These are phyloP conservation scores for Xestia xanthographa DNA, from an alignment of 2,888 invertebrate genomes.

Conservation along the genomic window DNA sequence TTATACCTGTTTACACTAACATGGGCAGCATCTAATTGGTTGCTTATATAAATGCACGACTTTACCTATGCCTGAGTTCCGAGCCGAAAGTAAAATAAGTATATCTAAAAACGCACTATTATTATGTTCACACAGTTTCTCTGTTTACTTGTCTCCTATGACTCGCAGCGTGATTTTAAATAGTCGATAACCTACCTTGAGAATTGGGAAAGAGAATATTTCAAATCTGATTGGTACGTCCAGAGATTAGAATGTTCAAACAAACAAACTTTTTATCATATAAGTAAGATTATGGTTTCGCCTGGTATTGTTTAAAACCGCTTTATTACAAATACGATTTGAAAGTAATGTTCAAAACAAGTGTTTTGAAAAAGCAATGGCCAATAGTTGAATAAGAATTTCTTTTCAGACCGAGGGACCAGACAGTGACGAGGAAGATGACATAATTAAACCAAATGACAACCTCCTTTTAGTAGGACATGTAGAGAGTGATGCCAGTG, in stretches of 20 bases:
- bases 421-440: slow-evolving; percentile 96
- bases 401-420: slow-evolving; percentile 85
- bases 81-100: not conserved
- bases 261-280: not conserved
- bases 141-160: not conserved
- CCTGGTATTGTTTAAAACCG: not conserved
- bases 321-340: not conserved
- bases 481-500: slow-evolving; percentile 96
- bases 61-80: not conserved
- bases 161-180: not conserved
- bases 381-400: not conserved
- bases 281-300: too few species aligned
- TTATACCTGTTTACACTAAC: not conserved
- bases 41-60: not conserved
- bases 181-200: not conserved
- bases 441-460: slow-evolving; percentile 96
- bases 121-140: not conserved
- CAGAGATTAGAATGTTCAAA: not conserved
- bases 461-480: slow-evolving; percentile 97
- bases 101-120: not conserved
- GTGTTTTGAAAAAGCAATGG: too few species aligned
- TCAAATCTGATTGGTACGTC: not conserved
- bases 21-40: not conserved
- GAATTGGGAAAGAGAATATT: not conserved
- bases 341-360: not conserved